Evolutionary conservation across 2,888 invertebrate genomes (phyloP), one percentile per base, ranked within the genome.

Genomic region (Acronicta alni): DNA sequence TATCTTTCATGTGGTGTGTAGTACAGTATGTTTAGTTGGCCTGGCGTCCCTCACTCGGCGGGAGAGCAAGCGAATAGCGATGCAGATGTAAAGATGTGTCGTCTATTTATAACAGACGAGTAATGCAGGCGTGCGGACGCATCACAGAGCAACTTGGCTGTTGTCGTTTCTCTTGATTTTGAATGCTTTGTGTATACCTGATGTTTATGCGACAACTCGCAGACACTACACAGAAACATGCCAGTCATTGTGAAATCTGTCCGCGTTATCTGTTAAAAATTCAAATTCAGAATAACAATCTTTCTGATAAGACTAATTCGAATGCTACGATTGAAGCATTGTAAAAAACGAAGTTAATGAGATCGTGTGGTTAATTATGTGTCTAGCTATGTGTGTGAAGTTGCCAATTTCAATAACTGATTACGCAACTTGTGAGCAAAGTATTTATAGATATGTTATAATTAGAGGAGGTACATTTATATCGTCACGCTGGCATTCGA

Each of bases 41-140:
- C 87, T 89, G 88, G 87, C 84, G 81, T 84, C 82, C 82, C 83
- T 88, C 89, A 87, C 89, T 88, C 87, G 79, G 88, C 84, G 91
- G 93, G 93, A 92, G 93, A 92, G 91, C 87, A 91, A 89, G 90
- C 88, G 83, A 79, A 81, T 76, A 77, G 79, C 84, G 78, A 69
- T 87, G 84, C 85, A 82, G 77, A 81, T 86, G 87, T 88, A 87
- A 87, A 92, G 90, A 92, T 89, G 90, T 87, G 89, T 87, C 86
- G 83, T 89, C 92, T 93, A 93, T 93, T 92, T 91, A 91, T 93
- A 93, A 84, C 86, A 76, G 86, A 80, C 80, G 84, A 87, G 85
- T 88, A 84, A 80, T 90, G 88, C 88, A 89, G 84, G 87, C 86
- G 83, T 73, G 83, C 86, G 85, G 81, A 81, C 85, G 87, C 88